Conservation (phyloP, 2,113 vertebrate genomes). For the Pelecanoides urinatrix region DNA sequence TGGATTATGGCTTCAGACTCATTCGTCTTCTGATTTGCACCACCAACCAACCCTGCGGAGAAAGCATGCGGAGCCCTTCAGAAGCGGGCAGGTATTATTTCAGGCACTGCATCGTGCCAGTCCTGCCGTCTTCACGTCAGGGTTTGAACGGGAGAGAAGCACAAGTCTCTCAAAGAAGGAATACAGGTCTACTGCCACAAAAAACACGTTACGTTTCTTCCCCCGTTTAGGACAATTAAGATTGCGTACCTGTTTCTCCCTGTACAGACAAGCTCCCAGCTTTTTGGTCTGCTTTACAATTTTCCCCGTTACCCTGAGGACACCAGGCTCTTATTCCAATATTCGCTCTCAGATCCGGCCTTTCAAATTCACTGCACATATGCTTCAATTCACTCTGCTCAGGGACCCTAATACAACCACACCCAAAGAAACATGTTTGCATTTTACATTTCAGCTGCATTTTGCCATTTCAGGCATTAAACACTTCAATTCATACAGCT, state of each 20-base stretch:
- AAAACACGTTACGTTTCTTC: not conserved
- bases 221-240: not conserved
- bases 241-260: constrained; percentile 69
- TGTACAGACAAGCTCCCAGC: constrained; percentile 22
- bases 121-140: rapidly evolving
- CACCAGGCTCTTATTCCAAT: constrained; percentile 76
- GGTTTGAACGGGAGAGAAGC: not conserved
- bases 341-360: constrained; percentile 69
- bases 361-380: constrained; percentile 79
- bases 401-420: constrained; percentile 73
- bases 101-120: not conserved
- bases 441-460: not conserved
- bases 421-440: not conserved
- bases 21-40: not conserved
- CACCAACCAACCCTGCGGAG: not conserved
- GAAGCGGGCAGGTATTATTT: not conserved
- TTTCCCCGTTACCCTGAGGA: constrained; percentile 70
- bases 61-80: not conserved
- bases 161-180: not conserved
- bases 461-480: not conserved
- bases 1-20: not conserved
- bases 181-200: not conserved
- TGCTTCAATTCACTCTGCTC: constrained; percentile 83
- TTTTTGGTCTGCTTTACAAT: constrained; percentile 66
- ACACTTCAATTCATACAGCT: not conserved